These are phyloP conservation scores for Carpatolechia fugitivella DNA, from an alignment of 2,888 invertebrate species.

Conservation along the genomic window DNA sequence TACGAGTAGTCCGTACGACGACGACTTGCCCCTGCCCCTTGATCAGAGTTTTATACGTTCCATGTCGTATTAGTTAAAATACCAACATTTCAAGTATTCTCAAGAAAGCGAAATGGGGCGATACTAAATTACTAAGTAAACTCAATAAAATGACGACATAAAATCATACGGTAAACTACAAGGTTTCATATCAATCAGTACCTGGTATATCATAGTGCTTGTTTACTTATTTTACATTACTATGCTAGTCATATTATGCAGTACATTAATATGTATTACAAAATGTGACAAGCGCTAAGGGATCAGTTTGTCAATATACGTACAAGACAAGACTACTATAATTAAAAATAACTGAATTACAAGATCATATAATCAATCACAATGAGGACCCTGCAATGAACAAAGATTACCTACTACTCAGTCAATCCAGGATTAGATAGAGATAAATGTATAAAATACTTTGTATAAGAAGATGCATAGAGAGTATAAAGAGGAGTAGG, in stretches of 20 bases:
- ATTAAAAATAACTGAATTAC: constrained; percentile 12
- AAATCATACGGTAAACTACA: background rate
- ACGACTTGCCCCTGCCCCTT: no score
- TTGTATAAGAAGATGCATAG: constrained; percentile 14
- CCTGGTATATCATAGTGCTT: background rate
- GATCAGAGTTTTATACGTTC: background rate
- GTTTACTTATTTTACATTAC: constrained; percentile 1
- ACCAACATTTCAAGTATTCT: background rate
- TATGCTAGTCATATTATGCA: background rate
- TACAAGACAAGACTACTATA: constrained; percentile 9
- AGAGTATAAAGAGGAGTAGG: background rate
- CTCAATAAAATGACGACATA: background rate
- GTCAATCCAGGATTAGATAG: constrained; percentile 7
- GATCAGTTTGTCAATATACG: background rate
- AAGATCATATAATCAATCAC: constrained; percentile 24
- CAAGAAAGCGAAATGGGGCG: background rate
- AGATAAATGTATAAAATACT: constrained; percentile 17
- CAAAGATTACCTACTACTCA: constrained; percentile 19
- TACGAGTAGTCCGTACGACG: no score
- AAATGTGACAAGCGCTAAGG: constrained; percentile 12
- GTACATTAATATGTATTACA: background rate
- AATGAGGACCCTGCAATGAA: constrained; percentile 31
- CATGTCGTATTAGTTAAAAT: background rate
- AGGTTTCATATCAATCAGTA: background rate
- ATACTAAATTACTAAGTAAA: background rate